Base-by-base conservation (phyloP, 2,888 invertebrate species). In the Orchesella flavescens region DNA sequence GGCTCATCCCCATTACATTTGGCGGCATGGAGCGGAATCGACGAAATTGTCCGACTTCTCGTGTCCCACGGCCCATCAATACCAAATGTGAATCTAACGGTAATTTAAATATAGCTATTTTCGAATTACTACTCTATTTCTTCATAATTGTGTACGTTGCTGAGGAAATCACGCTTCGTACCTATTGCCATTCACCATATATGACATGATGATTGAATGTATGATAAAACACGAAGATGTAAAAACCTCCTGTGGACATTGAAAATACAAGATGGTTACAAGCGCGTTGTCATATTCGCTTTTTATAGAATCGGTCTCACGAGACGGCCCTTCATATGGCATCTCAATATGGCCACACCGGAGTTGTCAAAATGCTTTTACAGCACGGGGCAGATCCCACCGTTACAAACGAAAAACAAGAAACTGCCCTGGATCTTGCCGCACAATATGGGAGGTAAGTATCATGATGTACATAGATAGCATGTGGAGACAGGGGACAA, bases 241-340 rank as follows among this genome's bases (percentile, higher is more conserved):
- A 2, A 34, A 34, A 34, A 34, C 34, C 34, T 34, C 34, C 34
- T 34, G 2, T 2, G 34, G 34, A 34, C 34, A 34, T 34, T 34
- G 3, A 34, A 2, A 34, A 7, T 34, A 34, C 34, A 34, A 34
- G 34, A 34, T 34, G 2, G 34, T 34, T 34, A 34, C 34, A 34
- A 4, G 34, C 34, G 34, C 34, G 34, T 34, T 34, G 34, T 34
- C 34, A 34, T 7, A 34, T 34, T 12, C 17, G 24, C 63, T 63
- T 34, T 23, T 19, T 73, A 57, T 57, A 95, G 96, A 96, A 96
- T 73, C 93, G 94, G 89, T 95, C 96, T 90, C 95, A 95, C 89
- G 97, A 98, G 90, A 97, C 97, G 65, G 96, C 98, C 13, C 92
- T 98, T 88, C 96, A 97, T 89, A 96, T 95, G 90, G 97, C 97